Evolutionary conservation across 2,888 invertebrate genomes (phyloP).

Genomic region (Dasypolia templi): DNA sequence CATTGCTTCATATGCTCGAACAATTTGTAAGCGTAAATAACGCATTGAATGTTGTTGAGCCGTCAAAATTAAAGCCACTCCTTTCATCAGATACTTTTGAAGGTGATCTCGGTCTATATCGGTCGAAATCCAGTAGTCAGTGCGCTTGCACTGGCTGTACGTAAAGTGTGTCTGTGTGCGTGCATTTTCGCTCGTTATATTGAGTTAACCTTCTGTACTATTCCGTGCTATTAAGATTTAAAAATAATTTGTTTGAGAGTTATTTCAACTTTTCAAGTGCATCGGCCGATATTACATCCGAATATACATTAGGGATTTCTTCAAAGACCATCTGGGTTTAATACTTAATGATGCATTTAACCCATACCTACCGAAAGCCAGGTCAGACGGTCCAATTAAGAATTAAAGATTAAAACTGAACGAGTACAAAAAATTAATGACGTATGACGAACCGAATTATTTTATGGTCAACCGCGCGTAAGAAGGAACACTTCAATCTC

Average conservation of each 20-base stretch:
- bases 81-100: too few species aligned
- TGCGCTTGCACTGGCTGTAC: not conserved
- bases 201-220: not conserved
- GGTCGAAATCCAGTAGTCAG: too few species aligned
- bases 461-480: too few species aligned
- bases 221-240: not conserved
- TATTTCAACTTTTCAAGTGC: constrained; percentile 38
- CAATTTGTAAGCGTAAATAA: too few species aligned
- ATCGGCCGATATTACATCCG: not conserved
- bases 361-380: too few species aligned
- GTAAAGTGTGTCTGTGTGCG: not conserved
- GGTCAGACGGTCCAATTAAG: not conserved
- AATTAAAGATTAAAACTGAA: not conserved
- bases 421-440: not conserved
- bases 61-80: too few species aligned
- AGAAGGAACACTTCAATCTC: too few species aligned
- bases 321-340: not conserved
- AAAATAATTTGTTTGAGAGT: constrained; percentile 21
- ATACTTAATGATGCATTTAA: constrained; percentile 4
- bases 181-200: not conserved
- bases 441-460: accelerated
- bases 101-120: too few species aligned
- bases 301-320: constrained; percentile 13
- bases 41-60: too few species aligned
- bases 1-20: too few species aligned